Base-by-base conservation (phyloP, 2,888 invertebrate genomes). In the Entomobrya proxima region DNA sequence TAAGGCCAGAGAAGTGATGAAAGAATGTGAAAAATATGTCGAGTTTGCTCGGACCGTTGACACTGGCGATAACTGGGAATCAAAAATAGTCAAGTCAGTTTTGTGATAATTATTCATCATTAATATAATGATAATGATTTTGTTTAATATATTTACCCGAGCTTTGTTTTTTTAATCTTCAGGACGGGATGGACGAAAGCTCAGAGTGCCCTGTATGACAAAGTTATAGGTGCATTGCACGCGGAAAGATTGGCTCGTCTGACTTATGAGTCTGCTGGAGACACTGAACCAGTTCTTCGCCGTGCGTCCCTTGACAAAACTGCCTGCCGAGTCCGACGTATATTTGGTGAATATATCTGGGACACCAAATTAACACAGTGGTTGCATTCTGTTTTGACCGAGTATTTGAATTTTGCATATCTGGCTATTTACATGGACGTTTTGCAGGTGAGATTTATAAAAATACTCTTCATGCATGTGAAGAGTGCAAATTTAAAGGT, bases 351-450 rank as follows among this genome's bases (percentile, higher is more conserved):
- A 3, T 93, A 95, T 11, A 93, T 93, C n/a, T 96, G 96, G 96
- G 95, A 96, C 89, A 91, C 93, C 30, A 94, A 94, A 88, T 92
- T 95, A 30, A 93, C 94, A 0, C 95, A 96, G 89, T 97, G 97
- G 97, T 91, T 97, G 40, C 96, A 97, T 91, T 92, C 93, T 55
- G 91, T 95, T 11, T 91, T 96, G 7, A 93, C 96, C 89, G 95
- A 96, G 87, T 92, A 94, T 90, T 92, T 96, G 64, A 94, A 94
- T 74, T 93, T 93, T 21, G 93, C 93, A 5, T 95, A 95, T 91
- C 93, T 96, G 89, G 94, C 94, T 0, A 94, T 94, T 7, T 96
- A 96, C 92, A 92, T 96, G 21, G 96, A 96, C 91, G 95, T 96
- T 72, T 92, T 96, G 88, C 96, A 96, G 93, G 95, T 94, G 91